These are phyloP conservation scores for Tribolium freemani DNA, from an alignment of 2,888 invertebrate genomes.

Conservation along the genomic window DNA sequence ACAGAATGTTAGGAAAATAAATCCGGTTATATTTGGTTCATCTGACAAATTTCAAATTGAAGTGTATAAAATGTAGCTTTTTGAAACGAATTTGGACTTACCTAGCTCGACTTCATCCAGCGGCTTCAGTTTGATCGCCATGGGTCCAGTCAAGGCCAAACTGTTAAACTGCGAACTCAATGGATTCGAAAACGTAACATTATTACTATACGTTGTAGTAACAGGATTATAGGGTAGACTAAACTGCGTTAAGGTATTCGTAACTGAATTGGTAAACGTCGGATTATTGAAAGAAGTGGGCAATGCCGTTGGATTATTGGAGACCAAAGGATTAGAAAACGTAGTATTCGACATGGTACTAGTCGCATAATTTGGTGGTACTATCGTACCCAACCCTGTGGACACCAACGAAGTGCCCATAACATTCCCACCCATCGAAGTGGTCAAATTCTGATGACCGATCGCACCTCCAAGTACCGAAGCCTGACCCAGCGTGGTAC, in stretches of 20 bases:
- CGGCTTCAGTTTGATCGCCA: slow-evolving; percentile 78
- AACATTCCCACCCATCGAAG: slow-evolving; percentile 50
- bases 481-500: slow-evolving; percentile 57
- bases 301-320: slow-evolving; percentile 53
- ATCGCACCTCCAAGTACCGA: slow-evolving; percentile 49
- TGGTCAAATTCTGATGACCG: slow-evolving; percentile 51
- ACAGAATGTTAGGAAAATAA: too few species aligned
- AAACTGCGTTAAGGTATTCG: slow-evolving; percentile 66
- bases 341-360: slow-evolving; percentile 70
- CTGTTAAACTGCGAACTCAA: slow-evolving; percentile 73
- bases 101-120: slow-evolving; percentile 81
- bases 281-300: slow-evolving; percentile 69
- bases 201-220: slow-evolving; percentile 61
- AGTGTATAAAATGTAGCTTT: too few species aligned
- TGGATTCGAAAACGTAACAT: slow-evolving; percentile 78
- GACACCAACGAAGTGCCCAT: slow-evolving; percentile 63
- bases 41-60: too few species aligned
- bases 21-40: too few species aligned
- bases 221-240: slow-evolving; percentile 67
- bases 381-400: slow-evolving; percentile 70
- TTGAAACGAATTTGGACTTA: slow-evolving; percentile 42
- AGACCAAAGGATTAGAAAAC: slow-evolving; percentile 69
- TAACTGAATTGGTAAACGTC: slow-evolving; percentile 64
- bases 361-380: slow-evolving; percentile 71
- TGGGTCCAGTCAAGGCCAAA: slow-evolving; percentile 67